Base-by-base conservation (phyloP, 2,888 invertebrate genomes). In the Crematogaster levior region DNA sequence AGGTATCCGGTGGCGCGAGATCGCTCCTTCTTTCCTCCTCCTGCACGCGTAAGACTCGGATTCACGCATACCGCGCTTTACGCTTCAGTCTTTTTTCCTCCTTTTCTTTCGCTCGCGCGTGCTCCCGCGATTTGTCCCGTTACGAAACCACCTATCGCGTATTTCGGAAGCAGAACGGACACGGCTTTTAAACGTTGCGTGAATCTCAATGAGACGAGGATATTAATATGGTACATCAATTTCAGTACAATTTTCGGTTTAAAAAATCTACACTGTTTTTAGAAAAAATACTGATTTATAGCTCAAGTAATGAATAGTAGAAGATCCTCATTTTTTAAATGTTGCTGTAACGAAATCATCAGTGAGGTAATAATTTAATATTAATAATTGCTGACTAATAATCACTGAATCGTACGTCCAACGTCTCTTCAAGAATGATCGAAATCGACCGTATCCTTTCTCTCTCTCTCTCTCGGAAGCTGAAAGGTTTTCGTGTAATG, bases 1-100 rank as follows among this genome's bases (percentile, higher is more conserved):
- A 79, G 70, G 56, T 56, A 79, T 70, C 46, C 77, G 56, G 56
- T 21, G 60, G 60, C 77, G 24, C 34, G 70, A 43, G 46, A 75
- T 80, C 75, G 48, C 68, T 66, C 30, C 75, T 60, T 48, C 43
- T 24, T 37, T 10, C 18, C 58, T n/a, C 30, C 51, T 40, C 53
- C 27, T 40, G 46, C 48, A 34, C 18, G 12, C 40, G 61, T 24
- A 9, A 40, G 43, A 18, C 24, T 40, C 15, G 40, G 27, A 65
- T 40, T 65, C 43, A 40, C 40, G 37, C 30, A 10, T 7, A 7
- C 73, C 5, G 18, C 48, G 24, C n/a, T 51, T 75, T 75, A 43
- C 77, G 4, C 30, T 58, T 27, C 58, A 7, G 5, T 12, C 15
- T 46, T 24, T 30, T 9, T 6, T 60, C 1, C n/a, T n/a, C 7